Percentiles rank a stretch among this genome's conserved stretches.
These are phyloP conservation scores for Chironomus striatipennis DNA, from an alignment of 1,140 invertebrate species.

Conservation along the genomic window DNA sequence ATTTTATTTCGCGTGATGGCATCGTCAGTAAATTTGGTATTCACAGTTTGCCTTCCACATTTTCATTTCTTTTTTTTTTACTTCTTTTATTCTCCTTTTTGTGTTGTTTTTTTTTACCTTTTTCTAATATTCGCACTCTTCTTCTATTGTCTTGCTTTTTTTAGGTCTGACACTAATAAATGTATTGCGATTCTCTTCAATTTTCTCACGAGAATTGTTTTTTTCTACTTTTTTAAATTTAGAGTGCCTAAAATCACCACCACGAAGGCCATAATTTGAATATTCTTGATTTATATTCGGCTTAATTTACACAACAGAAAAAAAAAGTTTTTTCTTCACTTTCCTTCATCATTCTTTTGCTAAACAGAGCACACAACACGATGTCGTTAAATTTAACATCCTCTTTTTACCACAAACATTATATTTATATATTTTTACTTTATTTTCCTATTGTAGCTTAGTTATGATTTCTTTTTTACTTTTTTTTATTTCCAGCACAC, in stretches of 20 bases:
- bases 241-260: background rate
- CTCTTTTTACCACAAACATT: background rate
- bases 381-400: conserved; percentile 20
- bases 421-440: background rate
- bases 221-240: background rate
- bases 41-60: too few species aligned
- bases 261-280: background rate
- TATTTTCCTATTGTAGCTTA: too few species aligned
- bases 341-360: background rate
- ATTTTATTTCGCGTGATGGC: background rate
- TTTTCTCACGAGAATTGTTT: too few species aligned
- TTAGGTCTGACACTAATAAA: too few species aligned
- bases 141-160: too few species aligned
- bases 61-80: background rate
- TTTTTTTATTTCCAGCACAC: background rate
- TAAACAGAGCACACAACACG: background rate
- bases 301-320: background rate
- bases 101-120: background rate
- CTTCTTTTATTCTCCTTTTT: background rate
- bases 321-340: background rate
- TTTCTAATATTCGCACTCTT: background rate
- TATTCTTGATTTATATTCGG: background rate
- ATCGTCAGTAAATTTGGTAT: too few species aligned
- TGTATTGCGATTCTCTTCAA: too few species aligned
- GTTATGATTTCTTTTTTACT: too few species aligned